These are phyloP conservation scores for Poeciliopsis infans DNA, from an alignment of 2,797 vertebrate species.

Conservation along the genomic window DNA sequence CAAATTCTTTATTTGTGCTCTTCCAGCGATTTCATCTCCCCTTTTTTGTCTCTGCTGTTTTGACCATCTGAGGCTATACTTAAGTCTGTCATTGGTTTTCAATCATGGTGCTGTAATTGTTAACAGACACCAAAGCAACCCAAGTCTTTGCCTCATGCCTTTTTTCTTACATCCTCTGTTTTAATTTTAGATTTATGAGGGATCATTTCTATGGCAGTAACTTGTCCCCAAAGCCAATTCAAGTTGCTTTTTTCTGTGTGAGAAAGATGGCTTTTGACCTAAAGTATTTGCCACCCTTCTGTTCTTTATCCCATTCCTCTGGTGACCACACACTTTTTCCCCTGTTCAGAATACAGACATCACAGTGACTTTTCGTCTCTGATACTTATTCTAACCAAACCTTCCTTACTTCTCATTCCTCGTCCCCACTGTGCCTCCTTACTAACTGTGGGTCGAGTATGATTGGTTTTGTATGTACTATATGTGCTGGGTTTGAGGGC, in stretches of 20 bases:
- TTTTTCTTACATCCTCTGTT: slow-evolving; percentile 59
- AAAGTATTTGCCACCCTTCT: slow-evolving; percentile 64
- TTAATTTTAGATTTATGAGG: slow-evolving; percentile 78
- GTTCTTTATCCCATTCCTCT: slow-evolving; percentile 54
- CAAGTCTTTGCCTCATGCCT: slow-evolving; percentile 49
- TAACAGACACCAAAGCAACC: slow-evolving; percentile 75
- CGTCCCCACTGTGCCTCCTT: slow-evolving; percentile 45
- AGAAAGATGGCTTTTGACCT: slow-evolving; percentile 58
- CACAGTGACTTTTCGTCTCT: slow-evolving; percentile 30
- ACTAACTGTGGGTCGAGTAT: slow-evolving; percentile 65
- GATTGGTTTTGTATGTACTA: slow-evolving; percentile 73
- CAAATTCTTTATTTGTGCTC: slow-evolving; percentile 21
- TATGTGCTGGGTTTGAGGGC: slow-evolving; percentile 64
- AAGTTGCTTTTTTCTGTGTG: slow-evolving; percentile 46
- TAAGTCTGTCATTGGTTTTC: slow-evolving; percentile 72
- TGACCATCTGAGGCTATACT: slow-evolving; percentile 64
- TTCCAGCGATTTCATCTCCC: slow-evolving; percentile 34
- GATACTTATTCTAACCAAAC: slow-evolving; percentile 55
- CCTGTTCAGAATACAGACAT: slow-evolving; percentile 38
- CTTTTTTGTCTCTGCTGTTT: slow-evolving; percentile 48
- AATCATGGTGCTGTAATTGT: slow-evolving; percentile 78
- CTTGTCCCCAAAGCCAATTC: slow-evolving; percentile 53
- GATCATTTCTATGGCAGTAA: slow-evolving; percentile 66
- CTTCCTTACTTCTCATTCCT: slow-evolving; percentile 37
- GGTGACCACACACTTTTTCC: slow-evolving; percentile 53